These are phyloP conservation scores for Smutsia gigantea DNA, from an alignment of 2,797 vertebrate species.

Conservation along the genomic window DNA sequence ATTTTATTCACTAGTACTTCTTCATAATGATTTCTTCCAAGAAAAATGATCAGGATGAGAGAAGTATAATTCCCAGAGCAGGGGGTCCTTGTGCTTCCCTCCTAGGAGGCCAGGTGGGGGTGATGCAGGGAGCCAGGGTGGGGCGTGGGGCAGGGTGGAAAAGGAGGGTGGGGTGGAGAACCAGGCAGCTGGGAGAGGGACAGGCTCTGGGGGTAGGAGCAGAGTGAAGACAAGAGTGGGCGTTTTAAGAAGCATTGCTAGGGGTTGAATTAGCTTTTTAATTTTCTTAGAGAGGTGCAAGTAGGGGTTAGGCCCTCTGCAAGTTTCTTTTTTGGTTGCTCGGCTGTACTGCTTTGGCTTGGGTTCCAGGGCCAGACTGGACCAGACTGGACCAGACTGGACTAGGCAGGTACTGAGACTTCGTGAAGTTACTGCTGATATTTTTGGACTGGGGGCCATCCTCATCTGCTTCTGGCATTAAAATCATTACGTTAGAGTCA, in stretches of 20 bases:
- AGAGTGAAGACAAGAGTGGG: neutral
- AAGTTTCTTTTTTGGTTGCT: neutral
- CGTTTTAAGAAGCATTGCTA: neutral
- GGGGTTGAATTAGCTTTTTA: neutral
- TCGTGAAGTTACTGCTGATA: neutral
- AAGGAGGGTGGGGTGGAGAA: no score
- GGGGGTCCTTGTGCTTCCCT: neutral
- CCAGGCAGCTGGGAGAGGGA: no score
- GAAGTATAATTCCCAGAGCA: neutral
- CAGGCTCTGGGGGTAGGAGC: accelerated
- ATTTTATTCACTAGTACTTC: neutral
- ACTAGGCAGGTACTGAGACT: neutral
- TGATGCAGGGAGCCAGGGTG: no score
- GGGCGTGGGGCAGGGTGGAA: neutral
- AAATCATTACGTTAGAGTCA: neutral
- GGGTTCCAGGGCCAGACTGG: neutral
- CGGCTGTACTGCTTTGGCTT: neutral
- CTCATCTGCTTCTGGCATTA: neutral
- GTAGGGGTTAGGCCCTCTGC: neutral
- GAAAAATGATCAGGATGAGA: neutral
- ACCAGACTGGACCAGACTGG: neutral
- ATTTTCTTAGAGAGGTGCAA: neutral
- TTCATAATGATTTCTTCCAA: neutral
- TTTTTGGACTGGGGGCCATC: neutral
- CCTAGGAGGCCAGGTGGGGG: neutral